Percentiles rank a stretch among this genome's conserved stretches.
phyloP scores from a whole-genome alignment of 2,797 vertebrate species.

The Leucoraja ocellata region DNA sequence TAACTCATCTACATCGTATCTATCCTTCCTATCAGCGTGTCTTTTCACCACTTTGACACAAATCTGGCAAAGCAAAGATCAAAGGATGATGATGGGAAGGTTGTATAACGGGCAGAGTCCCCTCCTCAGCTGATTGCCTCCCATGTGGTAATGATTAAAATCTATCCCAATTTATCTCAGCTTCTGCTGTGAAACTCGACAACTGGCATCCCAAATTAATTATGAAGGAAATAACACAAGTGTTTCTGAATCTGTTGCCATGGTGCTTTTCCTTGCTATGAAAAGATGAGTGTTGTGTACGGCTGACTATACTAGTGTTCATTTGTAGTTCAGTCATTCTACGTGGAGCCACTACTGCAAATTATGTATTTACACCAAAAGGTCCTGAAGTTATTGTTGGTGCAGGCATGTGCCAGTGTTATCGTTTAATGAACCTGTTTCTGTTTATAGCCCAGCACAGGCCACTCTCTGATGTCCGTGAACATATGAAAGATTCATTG shows the following conservation, averaged over 20 bases:
- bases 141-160: background rate
- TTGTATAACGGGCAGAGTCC: background rate
- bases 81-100: background rate
- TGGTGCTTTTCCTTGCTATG: background rate
- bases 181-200: background rate
- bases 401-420: background rate
- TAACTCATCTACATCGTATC: no score
- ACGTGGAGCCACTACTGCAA: background rate
- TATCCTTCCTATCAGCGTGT: background rate
- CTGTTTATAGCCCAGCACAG: background rate
- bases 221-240: conserved; percentile 20
- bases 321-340: background rate
- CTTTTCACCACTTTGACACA: background rate
- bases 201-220: background rate
- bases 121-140: background rate
- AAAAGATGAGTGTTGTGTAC: background rate
- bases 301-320: background rate
- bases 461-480: background rate
- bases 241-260: conserved; percentile 22
- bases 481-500: background rate
- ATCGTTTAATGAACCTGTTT: background rate
- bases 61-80: background rate
- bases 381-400: background rate
- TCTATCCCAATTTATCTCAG: background rate
- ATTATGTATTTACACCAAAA: background rate